Conservation (phyloP, 1,140 invertebrate species). For the Monochamus saltuarius region DNA sequence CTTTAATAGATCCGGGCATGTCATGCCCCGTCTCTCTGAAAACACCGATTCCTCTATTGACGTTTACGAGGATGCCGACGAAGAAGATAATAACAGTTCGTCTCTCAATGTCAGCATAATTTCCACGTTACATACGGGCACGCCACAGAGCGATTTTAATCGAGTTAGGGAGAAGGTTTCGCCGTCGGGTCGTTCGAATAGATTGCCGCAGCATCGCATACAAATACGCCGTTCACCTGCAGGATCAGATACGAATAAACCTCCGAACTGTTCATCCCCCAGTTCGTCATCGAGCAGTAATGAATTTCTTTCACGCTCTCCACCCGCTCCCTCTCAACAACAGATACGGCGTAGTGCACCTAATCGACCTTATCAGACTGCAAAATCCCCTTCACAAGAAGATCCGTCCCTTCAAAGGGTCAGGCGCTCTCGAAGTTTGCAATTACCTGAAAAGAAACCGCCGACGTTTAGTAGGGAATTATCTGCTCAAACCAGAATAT, state of each 20-base stretch:
- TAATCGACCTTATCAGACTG: constrained; percentile 42
- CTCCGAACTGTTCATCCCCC: constrained; percentile 50
- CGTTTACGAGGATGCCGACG: constrained; percentile 59
- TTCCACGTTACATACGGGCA: constrained; percentile 5
- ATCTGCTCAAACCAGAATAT: constrained; percentile 29
- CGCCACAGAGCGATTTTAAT: constrained; percentile 14
- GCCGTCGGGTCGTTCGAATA: constrained; percentile 49
- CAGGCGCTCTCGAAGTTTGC: constrained; percentile 55
- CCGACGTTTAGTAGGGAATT: constrained; percentile 40
- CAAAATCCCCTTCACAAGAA: constrained; percentile 28
- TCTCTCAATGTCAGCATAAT: constrained; percentile 50
- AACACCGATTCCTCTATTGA: constrained; percentile 61
- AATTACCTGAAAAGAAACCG: constrained; percentile 58
- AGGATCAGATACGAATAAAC: constrained; percentile 50
- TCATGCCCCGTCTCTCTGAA: constrained; percentile 59
- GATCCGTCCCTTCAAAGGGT: constrained; percentile 54
- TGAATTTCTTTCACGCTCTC: constrained; percentile 48
- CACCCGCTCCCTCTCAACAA: constrained; percentile 42
- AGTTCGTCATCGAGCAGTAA: constrained; percentile 54
- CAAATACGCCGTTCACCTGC: constrained; percentile 55
- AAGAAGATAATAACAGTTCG: constrained; percentile 57
- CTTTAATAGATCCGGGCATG: constrained; percentile 42
- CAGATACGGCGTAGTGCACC: constrained; percentile 44
- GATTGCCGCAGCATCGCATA: constrained; percentile 30
- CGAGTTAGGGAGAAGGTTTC: constrained; percentile 50